A percentile compares a stretch with the other conserved stretches of the same genome.
These are phyloP conservation scores for Drosophila serrata DNA, from an alignment of 1,140 invertebrate genomes.

Conservation along the genomic window DNA sequence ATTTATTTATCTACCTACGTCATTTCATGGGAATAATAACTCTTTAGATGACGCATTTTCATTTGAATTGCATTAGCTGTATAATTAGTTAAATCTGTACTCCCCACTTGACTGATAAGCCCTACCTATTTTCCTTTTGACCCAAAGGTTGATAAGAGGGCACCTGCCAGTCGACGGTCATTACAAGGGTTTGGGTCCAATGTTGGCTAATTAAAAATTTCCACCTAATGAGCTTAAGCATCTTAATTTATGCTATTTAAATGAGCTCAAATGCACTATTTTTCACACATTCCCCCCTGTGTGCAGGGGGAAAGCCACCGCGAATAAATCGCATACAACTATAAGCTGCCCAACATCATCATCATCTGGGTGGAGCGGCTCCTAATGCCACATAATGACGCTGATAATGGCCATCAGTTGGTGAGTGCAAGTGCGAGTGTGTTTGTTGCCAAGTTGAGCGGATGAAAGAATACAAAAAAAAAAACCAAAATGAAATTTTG, in stretches of 20 bases:
- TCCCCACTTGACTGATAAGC: constrained; percentile 61
- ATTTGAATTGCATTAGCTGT: constrained; percentile 20
- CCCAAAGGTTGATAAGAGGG: constrained; percentile 9
- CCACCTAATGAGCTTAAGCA: constrained; percentile 64
- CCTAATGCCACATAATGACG: constrained; percentile 82
- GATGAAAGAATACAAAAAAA: constrained; percentile 15
- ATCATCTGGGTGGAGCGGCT: constrained; percentile 39
- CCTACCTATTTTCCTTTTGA: not conserved
- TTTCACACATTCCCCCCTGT: constrained; percentile 36
- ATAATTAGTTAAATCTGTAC: constrained; percentile 22
- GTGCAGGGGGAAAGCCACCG: constrained; percentile 19
- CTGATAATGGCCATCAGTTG: constrained; percentile 75
- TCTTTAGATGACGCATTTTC: constrained; percentile 40
- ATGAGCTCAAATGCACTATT: constrained; percentile 58
- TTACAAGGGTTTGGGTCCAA: constrained; percentile 26
- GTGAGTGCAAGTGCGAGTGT: constrained; percentile 24
- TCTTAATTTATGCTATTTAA: constrained; percentile 75
- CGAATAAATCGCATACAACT: constrained; percentile 77
- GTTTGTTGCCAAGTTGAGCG: constrained; percentile 42
- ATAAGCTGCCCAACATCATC: constrained; percentile 59
- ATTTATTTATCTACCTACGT: not conserved
- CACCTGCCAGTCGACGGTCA: constrained; percentile 16
- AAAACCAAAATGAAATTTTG: constrained; percentile 27
- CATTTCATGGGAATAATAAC: constrained; percentile 20
- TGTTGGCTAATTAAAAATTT: constrained; percentile 50